phyloP scores from a whole-genome alignment of 1,140 invertebrate species.

The Aphis gossypii region DNA sequence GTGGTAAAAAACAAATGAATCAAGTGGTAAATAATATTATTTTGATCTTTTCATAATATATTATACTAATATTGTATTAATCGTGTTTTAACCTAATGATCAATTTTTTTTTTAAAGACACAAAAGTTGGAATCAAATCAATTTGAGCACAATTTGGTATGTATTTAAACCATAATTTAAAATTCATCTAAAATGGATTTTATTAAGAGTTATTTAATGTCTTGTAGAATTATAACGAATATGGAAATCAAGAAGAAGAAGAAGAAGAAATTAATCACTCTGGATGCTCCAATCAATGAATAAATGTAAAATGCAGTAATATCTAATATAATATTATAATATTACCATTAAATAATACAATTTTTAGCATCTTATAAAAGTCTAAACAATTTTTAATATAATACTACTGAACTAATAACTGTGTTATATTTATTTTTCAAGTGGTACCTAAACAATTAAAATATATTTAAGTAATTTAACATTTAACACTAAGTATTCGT shows the following conservation, averaged over 20 bases:
- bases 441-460: not conserved
- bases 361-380: not conserved
- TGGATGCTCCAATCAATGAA: not conserved
- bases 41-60: not conserved
- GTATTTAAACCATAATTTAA: not conserved
- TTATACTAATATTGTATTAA: not conserved
- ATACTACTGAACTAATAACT: not conserved
- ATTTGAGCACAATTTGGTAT: not conserved
- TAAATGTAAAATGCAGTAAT: not conserved
- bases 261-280: not conserved
- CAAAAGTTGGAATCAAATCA: not conserved
- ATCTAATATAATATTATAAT: not conserved
- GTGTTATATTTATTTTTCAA: not conserved
- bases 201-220: not conserved
- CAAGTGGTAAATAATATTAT: not conserved
- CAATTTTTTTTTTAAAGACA: not conserved
- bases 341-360: no score
- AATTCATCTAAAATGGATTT: not conserved
- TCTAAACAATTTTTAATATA: not conserved
- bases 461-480: not conserved
- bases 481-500: not conserved
- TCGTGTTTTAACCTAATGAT: not conserved
- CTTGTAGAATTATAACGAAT: not conserved
- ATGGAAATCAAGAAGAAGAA: not conserved
- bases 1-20: not conserved